Percentiles rank a stretch among this genome's conserved stretches.
Evolutionary conservation across 2,113 vertebrate genomes (phyloP).

Genomic region (Alouatta palliata): DNA sequence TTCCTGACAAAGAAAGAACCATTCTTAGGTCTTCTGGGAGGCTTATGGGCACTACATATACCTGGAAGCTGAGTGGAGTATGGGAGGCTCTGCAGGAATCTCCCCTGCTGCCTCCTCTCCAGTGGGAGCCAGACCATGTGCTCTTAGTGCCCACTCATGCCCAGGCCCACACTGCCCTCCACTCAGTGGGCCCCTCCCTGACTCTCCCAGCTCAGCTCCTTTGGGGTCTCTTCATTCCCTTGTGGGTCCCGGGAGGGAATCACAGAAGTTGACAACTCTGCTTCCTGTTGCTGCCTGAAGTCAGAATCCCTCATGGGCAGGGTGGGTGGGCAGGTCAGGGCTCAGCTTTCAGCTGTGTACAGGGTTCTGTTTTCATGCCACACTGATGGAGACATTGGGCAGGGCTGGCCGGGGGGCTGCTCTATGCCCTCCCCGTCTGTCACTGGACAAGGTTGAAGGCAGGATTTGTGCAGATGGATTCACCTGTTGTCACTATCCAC

Average conservation of each 20-base stretch:
- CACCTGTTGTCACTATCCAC: background rate
- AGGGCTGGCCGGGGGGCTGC: background rate
- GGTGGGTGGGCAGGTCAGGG: background rate
- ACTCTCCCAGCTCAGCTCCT: too few species aligned
- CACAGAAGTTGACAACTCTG: too few species aligned
- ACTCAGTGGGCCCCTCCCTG: too few species aligned
- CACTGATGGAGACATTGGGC: background rate
- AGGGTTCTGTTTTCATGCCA: too few species aligned
- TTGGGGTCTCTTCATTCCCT: too few species aligned
- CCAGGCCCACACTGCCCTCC: background rate
- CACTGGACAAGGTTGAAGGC: background rate
- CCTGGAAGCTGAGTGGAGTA: background rate
- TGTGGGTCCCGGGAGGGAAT: too few species aligned
- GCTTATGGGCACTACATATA: background rate
- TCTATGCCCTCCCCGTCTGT: background rate
- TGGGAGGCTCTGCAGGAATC: too few species aligned
- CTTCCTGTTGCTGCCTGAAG: background rate
- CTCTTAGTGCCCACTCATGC: rapidly evolving
- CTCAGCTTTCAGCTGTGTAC: too few species aligned
- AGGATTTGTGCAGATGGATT: background rate
- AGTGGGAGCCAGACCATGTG: too few species aligned
- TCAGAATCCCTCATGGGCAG: background rate
- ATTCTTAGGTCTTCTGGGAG: background rate
- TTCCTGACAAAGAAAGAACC: background rate
- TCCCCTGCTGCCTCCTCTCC: too few species aligned